phyloP scores from a whole-genome alignment of 2,888 invertebrate species.

The Cremastinae sp. region DNA sequence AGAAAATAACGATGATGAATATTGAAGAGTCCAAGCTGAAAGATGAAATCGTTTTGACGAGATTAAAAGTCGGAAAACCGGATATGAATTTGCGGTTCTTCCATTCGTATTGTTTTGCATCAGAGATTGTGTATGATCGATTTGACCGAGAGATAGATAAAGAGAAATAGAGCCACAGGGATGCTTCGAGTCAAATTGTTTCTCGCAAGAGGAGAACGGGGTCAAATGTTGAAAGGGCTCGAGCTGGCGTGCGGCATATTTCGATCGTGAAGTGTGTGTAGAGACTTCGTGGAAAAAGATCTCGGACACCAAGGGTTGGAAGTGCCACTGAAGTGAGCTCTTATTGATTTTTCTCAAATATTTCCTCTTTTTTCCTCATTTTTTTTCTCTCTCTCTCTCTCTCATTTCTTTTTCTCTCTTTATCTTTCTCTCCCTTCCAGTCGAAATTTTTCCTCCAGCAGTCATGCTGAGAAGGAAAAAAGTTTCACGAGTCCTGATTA shows the following conservation, averaged over 20 bases:
- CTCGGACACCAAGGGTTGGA: constrained; percentile 39
- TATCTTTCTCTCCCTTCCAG: not conserved
- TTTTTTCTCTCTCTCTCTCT: not conserved
- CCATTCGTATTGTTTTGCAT: not conserved
- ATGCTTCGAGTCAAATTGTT: constrained; percentile 34
- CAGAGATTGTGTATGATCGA: constrained; percentile 1
- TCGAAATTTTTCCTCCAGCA: constrained; percentile 14
- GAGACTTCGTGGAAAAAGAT: constrained; percentile 33
- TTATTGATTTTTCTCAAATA: constrained; percentile 56
- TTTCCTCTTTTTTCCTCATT: not conserved
- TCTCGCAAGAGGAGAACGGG: constrained; percentile 26
- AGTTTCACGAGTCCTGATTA: constrained; percentile 8
- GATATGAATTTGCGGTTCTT: no score
- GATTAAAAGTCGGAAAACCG: no score
- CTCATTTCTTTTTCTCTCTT: not conserved
- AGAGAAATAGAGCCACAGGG: not conserved
- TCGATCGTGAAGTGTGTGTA: constrained; percentile 31
- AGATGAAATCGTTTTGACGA: no score
- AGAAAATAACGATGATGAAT: no score
- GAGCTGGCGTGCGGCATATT: constrained; percentile 11
- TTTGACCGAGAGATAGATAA: not conserved
- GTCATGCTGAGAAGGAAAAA: not conserved
- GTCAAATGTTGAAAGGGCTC: constrained; percentile 20
- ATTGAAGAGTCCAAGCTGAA: no score
- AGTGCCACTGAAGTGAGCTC: constrained; percentile 45